Conservation (phyloP, 1,140 invertebrate species). For the Pinna nobilis region DNA sequence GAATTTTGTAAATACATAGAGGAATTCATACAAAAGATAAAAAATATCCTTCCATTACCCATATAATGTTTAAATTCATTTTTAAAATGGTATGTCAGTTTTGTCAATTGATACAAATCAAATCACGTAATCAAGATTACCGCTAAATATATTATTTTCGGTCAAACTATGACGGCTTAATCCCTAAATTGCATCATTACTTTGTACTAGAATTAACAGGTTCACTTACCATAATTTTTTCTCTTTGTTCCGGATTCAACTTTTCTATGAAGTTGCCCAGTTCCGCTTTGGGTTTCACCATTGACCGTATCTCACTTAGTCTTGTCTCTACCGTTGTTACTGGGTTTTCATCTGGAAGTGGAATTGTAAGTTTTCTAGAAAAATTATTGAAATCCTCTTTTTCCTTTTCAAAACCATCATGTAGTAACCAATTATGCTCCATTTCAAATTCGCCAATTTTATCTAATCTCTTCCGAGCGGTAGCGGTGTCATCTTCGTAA, state of each 20-base stretch:
- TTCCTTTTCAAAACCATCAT: conserved; percentile 48
- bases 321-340: conserved; percentile 48
- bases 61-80: too few relatives aligned
- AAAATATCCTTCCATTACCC: too few relatives aligned
- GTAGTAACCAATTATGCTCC: conserved; percentile 61
- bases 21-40: too few relatives aligned
- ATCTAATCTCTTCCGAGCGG: conserved; percentile 27
- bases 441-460: conserved; percentile 55
- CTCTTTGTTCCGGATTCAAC: conserved; percentile 46
- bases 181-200: neutral
- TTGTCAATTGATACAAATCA: too few relatives aligned
- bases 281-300: conserved; percentile 53
- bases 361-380: conserved; percentile 51
- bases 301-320: conserved; percentile 53
- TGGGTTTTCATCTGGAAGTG: conserved; percentile 55
- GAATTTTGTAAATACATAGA: too few relatives aligned
- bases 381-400: conserved; percentile 44
- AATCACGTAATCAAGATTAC: too few relatives aligned
- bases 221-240: conserved; percentile 50
- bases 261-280: conserved; percentile 49
- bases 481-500: conserved; percentile 40
- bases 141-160: too few relatives aligned
- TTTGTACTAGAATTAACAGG: neutral
- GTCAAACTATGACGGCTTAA: neutral
- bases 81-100: too few relatives aligned